Conservation (phyloP, 2,888 invertebrate species). For the Phrixothrix hirtus region DNA sequence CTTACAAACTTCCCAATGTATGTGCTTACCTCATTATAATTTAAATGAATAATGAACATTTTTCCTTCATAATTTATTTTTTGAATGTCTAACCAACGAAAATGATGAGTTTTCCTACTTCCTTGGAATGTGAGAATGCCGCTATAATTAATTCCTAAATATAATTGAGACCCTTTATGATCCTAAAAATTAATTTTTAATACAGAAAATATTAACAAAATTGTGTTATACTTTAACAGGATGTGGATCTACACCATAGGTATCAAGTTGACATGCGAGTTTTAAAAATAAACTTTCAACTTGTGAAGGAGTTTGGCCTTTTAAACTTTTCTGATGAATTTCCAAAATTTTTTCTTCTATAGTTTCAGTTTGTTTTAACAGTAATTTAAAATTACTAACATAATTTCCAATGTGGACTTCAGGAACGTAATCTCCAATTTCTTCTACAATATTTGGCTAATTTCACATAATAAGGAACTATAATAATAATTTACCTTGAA, state of each 20-base stretch:
- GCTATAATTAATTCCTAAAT: slow-evolving; percentile 92
- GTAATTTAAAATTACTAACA: slow-evolving; percentile 86
- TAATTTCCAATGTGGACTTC: slow-evolving; percentile 87
- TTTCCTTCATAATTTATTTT: slow-evolving; percentile 97
- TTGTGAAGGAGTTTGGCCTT: slow-evolving; percentile 83
- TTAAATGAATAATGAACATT: slow-evolving; percentile 95
- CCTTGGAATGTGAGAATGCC: slow-evolving; percentile 96
- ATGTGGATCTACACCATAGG: slow-evolving; percentile 97
- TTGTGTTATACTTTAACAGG: slow-evolving; percentile 90
- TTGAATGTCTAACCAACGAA: slow-evolving; percentile 94
- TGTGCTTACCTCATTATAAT: slow-evolving; percentile 80
- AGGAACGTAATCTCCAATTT: slow-evolving; percentile 92
- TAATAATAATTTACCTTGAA: slow-evolving; percentile 81
- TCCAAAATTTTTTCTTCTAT: slow-evolving; percentile 94
- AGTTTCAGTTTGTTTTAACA: slow-evolving; percentile 88
- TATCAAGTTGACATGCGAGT: slow-evolving; percentile 89
- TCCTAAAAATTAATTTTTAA: slow-evolving; percentile 69
- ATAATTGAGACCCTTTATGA: slow-evolving; percentile 88
- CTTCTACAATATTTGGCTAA: slow-evolving; percentile 66
- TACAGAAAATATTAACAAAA: no score
- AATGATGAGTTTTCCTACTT: slow-evolving; percentile 89
- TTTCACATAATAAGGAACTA: not conserved
- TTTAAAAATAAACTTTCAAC: slow-evolving; percentile 90
- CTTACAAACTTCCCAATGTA: no score
- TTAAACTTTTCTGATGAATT: slow-evolving; percentile 83